Percentiles rank a stretch among this genome's conserved stretches.
phyloP scores from a whole-genome alignment of 1,140 invertebrate species.

The Leptinotarsa defecta region DNA sequence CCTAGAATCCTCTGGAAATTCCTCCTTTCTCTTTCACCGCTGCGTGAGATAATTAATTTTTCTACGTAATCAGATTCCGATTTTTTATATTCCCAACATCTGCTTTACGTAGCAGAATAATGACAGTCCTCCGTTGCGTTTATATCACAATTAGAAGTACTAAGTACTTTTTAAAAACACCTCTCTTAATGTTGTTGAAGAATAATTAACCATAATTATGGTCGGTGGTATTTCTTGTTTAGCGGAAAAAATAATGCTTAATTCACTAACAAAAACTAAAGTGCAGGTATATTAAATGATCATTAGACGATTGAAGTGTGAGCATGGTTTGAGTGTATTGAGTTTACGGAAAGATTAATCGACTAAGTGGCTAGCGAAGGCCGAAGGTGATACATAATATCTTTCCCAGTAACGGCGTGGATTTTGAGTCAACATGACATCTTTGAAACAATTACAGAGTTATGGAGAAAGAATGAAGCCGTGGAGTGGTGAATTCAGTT shows the following conservation, averaged over 20 bases:
- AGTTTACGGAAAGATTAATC: conserved; percentile 6
- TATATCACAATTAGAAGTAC: conserved; percentile 43
- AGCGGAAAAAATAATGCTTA: conserved; percentile 33
- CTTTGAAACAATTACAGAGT: no score
- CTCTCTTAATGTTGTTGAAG: conserved; percentile 30
- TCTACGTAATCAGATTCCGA: background rate
- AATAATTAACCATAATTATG: conserved; percentile 39
- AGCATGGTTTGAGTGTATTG: background rate
- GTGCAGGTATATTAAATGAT: conserved; percentile 36
- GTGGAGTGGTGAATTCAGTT: no score
- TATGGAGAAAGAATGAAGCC: no score
- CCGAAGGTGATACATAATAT: conserved; percentile 12
- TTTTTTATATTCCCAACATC: conserved; percentile 17
- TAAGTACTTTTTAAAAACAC: conserved; percentile 42
- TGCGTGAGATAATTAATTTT: background rate
- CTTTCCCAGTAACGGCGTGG: background rate
- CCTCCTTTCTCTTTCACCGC: background rate
- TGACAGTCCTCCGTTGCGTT: conserved; percentile 23
- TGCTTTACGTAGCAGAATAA: conserved; percentile 23
- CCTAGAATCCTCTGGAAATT: background rate
- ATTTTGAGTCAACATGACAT: no score
- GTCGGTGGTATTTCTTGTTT: conserved; percentile 25
- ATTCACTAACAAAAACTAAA: background rate
- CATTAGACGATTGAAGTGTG: conserved; percentile 28
- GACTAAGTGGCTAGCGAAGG: conserved; percentile 4